phyloP scores from a whole-genome alignment of 2,888 invertebrate species.

The Cosmorhoe ocellata region DNA sequence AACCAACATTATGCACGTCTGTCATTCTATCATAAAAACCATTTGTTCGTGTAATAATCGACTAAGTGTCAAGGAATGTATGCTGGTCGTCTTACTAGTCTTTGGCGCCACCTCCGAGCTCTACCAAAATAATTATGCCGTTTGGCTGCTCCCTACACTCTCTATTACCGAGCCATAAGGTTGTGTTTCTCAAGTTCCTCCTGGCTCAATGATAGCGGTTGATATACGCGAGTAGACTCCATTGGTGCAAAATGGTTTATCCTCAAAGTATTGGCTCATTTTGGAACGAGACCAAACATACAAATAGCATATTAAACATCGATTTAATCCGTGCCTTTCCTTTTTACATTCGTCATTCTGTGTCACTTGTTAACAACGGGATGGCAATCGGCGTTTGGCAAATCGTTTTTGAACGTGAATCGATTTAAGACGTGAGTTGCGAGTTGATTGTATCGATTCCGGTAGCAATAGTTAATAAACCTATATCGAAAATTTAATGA shows the following conservation, averaged over 20 bases:
- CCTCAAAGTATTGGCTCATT: slow-evolving; percentile 65
- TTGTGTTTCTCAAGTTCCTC: slow-evolving; percentile 2
- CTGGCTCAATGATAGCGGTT: slow-evolving; percentile 35
- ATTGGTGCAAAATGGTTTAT: slow-evolving; percentile 42
- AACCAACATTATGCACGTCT: slow-evolving; percentile 28
- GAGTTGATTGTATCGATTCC: slow-evolving; percentile 48
- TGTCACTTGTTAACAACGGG: slow-evolving; percentile 65
- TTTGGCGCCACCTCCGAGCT: slow-evolving; percentile 64
- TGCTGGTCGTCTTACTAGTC: slow-evolving; percentile 51
- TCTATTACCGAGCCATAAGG: slow-evolving; percentile 26
- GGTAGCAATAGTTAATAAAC: slow-evolving; percentile 15
- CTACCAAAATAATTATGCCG: slow-evolving; percentile 41
- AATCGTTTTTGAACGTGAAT: slow-evolving; percentile 63
- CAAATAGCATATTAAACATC: slow-evolving; percentile 64
- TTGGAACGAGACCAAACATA: slow-evolving; percentile 60
- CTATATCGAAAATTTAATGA: background rate
- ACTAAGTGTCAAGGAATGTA: slow-evolving; percentile 46
- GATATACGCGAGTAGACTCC: slow-evolving; percentile 59
- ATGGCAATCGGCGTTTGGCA: slow-evolving; percentile 66
- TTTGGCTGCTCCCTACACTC: slow-evolving; percentile 2
- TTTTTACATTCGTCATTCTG: slow-evolving; percentile 75
- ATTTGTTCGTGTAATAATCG: slow-evolving; percentile 48
- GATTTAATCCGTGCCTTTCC: slow-evolving; percentile 68
- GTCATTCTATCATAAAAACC: slow-evolving; percentile 44
- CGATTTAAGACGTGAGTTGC: slow-evolving; percentile 20